Evolutionary conservation across 2,888 invertebrate species (phyloP), one percentile per base, ranked within the genome.

Genomic region (Liposcelis brunnea): DNA sequence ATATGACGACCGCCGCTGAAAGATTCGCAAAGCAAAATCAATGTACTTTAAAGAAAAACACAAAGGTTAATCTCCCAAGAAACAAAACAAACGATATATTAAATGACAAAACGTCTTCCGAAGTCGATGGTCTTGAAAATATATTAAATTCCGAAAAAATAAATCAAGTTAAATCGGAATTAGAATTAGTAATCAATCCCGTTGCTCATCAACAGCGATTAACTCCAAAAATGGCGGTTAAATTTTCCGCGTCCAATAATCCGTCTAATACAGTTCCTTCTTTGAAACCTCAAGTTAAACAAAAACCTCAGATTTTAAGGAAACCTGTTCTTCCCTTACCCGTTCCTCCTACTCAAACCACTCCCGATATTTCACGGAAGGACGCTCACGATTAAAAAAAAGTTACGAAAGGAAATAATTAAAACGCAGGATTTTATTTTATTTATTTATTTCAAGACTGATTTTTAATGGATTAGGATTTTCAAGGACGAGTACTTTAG

Each of bases 251-350:
- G 32, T 48, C 46, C 33, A 49, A 48, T 37, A 47, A 51, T 48
- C 49, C 31, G 49, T 52, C 72, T 72, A 2, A 67, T 72, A 49
- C 73, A 74, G 43, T 66, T 68, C 43, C 65, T 31, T 69, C 71
- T 49, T 71, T 74, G 49, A 81, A 80, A 60, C 82, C 82, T 7
- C 77, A 79, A 57, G 71, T 80, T 48, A 80, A 84, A 60, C 75
- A 78, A 44, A 87, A 86, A 65, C 87, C 87, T 12, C 76, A 80
- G 54, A 76, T 87, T 54, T 72, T 85, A 64, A 74, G 75, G 53
- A 81, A 75, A 60, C 75, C 77, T 34, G 66, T 67, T 31, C 61
- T 73, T 51, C 67, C 72, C 6, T 21, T 40, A 21, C 40, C 40
- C 5, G 40, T 40, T 14, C 40, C 40, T 19, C 40, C 40, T n/a